A percentile compares a stretch with the other conserved stretches of the same genome.
These are phyloP conservation scores for Allygus modestus DNA, from an alignment of 2,888 invertebrate genomes.

Conservation along the genomic window DNA sequence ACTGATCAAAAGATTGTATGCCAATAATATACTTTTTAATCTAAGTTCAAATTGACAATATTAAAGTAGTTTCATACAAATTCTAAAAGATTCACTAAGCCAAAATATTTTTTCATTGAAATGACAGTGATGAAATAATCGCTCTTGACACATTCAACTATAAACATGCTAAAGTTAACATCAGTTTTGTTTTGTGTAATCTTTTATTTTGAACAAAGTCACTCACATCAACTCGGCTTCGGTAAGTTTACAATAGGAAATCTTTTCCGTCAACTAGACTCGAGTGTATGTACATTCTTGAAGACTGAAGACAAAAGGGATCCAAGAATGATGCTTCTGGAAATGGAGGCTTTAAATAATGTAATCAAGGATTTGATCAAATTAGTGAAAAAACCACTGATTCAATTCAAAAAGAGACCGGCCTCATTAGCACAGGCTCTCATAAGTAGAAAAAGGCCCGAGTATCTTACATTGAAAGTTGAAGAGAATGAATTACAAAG, in stretches of 20 bases:
- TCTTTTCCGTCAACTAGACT: constrained; percentile 43
- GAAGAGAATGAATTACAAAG: constrained; percentile 42
- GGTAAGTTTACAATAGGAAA: constrained; percentile 50
- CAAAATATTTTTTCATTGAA: neutral
- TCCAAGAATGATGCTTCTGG: constrained; percentile 46
- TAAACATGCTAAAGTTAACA: neutral
- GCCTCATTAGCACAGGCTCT: constrained; percentile 43
- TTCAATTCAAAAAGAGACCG: constrained; percentile 42
- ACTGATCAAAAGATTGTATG: neutral
- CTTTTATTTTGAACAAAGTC: neutral
- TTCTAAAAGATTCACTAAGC: neutral
- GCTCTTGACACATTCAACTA: neutral
- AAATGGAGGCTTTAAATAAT: constrained; percentile 48
- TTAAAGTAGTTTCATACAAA: no score
- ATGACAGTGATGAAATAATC: neutral
- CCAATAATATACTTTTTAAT: neutral
- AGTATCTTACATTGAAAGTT: constrained; percentile 32
- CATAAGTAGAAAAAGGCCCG: constrained; percentile 37
- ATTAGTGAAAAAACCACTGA: constrained; percentile 47
- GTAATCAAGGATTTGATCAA: constrained; percentile 42
- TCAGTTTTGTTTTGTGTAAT: neutral
- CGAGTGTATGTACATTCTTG: constrained; percentile 26
- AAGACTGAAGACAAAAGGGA: constrained; percentile 51
- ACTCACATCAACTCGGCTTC: constrained; percentile 43
- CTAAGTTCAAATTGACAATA: no score